A percentile compares a stretch with the other conserved stretches of the same genome.
phyloP scores from a whole-genome alignment of 2,888 invertebrate genomes.

The Dyspetes luteomarginatus region DNA sequence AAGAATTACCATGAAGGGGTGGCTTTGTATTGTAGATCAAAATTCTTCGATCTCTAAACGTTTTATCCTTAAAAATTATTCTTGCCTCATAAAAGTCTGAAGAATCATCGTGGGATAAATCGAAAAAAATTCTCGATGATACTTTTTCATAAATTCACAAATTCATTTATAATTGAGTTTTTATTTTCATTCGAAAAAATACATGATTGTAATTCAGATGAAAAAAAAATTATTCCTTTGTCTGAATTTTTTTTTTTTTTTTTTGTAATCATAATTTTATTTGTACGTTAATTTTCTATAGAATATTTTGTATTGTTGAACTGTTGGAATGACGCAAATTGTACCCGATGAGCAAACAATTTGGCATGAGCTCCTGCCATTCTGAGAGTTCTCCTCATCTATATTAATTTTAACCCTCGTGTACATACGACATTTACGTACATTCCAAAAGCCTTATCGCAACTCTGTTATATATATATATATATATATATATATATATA shows the following conservation, averaged over 20 bases:
- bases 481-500: background rate
- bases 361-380: constrained; percentile 6
- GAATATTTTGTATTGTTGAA: background rate
- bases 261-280: background rate
- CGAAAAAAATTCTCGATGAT: too few species aligned
- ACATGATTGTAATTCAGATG: too few species aligned
- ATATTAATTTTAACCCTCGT: constrained; percentile 48
- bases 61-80: too few species aligned
- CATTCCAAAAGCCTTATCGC: constrained; percentile 43
- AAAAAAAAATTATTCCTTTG: too few species aligned
- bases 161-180: too few species aligned
- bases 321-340: constrained; percentile 56
- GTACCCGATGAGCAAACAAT: constrained; percentile 49
- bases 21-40: too few species aligned
- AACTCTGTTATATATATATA: constrained; percentile 6
- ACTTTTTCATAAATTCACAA: too few species aligned
- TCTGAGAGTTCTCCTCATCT: background rate
- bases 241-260: background rate
- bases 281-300: background rate
- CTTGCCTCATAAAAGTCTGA: too few species aligned
- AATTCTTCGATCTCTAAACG: too few species aligned
- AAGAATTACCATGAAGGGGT: too few species aligned
- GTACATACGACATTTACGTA: constrained; percentile 31
- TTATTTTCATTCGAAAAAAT: too few species aligned
- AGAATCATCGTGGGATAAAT: too few species aligned